Evolutionary conservation across 2,888 invertebrate species (phyloP).

Genomic region (Mantis religiosa): DNA sequence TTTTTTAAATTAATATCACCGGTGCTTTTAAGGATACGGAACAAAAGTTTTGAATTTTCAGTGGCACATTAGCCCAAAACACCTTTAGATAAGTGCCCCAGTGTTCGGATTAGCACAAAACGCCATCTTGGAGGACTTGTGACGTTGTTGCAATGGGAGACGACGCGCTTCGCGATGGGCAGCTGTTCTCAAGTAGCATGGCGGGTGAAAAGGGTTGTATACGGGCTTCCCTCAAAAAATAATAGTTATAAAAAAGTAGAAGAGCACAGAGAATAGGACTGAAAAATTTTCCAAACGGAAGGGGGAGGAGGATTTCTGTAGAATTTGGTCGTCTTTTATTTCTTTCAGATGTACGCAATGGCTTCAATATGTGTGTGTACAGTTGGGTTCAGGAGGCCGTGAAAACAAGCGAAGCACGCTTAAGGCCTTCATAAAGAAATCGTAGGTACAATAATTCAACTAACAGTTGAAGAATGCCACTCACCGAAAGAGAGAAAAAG

Average conservation of each 20-base stretch:
- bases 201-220: constrained; percentile 15
- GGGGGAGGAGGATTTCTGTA: neutral
- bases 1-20: no score
- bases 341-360: no score
- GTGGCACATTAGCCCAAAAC: no score
- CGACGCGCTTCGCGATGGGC: neutral
- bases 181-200: constrained; percentile 7
- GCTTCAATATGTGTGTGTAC: neutral
- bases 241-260: constrained; percentile 3
- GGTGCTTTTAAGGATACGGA: no score
- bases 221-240: constrained; percentile 7
- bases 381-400: neutral
- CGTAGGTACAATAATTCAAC: no score
- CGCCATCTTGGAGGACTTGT: neutral
- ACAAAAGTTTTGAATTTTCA: no score
- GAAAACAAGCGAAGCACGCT: no score
- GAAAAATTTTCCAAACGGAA: neutral
- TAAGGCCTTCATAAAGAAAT: neutral
- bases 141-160: neutral
- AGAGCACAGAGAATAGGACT: constrained; percentile 1
- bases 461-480: no score
- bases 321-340: neutral
- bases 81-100: no score
- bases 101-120: no score
- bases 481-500: no score